phyloP scores from a whole-genome alignment of 2,888 invertebrate genomes.

The Serrognathus titanus region DNA sequence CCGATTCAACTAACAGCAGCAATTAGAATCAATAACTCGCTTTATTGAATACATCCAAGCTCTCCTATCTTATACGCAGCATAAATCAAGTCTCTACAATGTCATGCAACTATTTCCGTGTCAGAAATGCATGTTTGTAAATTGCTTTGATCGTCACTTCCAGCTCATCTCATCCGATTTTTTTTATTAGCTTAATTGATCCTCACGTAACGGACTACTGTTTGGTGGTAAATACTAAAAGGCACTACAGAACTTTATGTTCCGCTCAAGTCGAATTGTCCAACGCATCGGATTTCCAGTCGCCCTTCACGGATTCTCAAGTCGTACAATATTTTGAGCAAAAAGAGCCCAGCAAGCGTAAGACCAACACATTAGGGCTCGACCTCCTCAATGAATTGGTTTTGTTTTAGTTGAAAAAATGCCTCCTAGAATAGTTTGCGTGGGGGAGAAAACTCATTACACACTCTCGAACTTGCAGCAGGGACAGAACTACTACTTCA shows the following conservation, averaged over 20 bases:
- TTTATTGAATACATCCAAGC: no score
- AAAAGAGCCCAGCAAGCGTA: neutral
- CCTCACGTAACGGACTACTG: constrained; percentile 54
- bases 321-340: constrained; percentile 3
- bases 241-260: constrained; percentile 51
- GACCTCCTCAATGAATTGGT: no score
- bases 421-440: constrained; percentile 47
- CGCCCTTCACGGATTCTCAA: neutral
- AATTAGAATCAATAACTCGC: no score
- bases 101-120: no score
- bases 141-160: no score
- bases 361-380: neutral
- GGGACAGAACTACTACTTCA: constrained; percentile 52
- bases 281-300: no score
- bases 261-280: constrained; percentile 41
- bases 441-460: constrained; percentile 52
- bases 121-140: no score
- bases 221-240: constrained; percentile 50
- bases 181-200: constrained; percentile 47
- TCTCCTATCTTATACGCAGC: no score
- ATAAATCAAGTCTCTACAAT: no score
- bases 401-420: neutral
- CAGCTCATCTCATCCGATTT: neutral
- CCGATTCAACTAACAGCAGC: no score
- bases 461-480: constrained; percentile 49